These are phyloP conservation scores for Epiblema foenella DNA, from an alignment of 2,888 invertebrate genomes.

Conservation along the genomic window DNA sequence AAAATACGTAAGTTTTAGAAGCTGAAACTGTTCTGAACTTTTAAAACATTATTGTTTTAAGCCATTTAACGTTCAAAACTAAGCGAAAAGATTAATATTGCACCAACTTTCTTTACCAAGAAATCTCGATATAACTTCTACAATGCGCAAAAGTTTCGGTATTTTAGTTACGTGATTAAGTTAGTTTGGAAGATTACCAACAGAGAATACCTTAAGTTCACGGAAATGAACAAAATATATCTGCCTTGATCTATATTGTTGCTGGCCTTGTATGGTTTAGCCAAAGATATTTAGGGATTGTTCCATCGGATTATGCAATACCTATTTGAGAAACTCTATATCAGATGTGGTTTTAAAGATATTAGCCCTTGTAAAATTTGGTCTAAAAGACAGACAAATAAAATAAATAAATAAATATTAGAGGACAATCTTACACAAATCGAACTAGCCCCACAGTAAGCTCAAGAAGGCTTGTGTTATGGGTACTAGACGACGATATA, in stretches of 20 bases:
- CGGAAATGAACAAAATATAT: conserved; percentile 10
- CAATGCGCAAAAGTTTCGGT: conserved; percentile 9
- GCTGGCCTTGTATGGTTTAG: not conserved
- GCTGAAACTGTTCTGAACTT: not conserved
- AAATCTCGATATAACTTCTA: conserved; percentile 8
- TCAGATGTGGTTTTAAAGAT: too few relatives aligned
- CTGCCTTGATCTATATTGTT: not conserved
- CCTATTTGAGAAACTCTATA: too few relatives aligned
- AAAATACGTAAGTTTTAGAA: not conserved
- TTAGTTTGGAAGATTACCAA: conserved; percentile 16
- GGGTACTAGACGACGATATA: too few relatives aligned
- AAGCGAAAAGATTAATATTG: conserved; percentile 12
- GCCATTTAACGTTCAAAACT: conserved; percentile 8
- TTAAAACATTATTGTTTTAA: not conserved
- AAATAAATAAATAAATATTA: too few relatives aligned
- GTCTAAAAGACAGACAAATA: too few relatives aligned
- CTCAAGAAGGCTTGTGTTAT: too few relatives aligned
- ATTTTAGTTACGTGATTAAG: conserved; percentile 27
- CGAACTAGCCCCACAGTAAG: too few relatives aligned
- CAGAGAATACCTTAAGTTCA: not conserved
- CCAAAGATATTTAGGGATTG: too few relatives aligned
- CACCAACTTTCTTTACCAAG: conserved; percentile 11
- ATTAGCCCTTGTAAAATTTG: too few relatives aligned
- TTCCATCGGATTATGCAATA: too few relatives aligned
- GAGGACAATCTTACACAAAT: too few relatives aligned